Conservation (phyloP, 2,888 invertebrate species). For the Aphodius sticticus region DNA sequence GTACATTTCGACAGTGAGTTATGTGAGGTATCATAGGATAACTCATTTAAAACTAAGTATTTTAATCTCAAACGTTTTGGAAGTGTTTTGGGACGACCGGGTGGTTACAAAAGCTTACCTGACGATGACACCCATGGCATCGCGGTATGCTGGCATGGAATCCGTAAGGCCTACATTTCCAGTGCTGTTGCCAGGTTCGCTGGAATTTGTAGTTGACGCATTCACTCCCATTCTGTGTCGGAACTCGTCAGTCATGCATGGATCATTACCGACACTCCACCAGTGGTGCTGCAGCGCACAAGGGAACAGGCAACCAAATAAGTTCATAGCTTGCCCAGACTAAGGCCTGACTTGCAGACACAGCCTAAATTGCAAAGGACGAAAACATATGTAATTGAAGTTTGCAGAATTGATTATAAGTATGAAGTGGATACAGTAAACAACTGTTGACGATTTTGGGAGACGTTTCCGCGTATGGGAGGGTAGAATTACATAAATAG, state of each 20-base stretch:
- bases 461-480: neutral
- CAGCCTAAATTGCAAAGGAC: slow-evolving; percentile 48
- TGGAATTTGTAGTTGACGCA: slow-evolving; percentile 56
- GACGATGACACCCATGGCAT: slow-evolving; percentile 56
- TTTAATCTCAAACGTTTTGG: too few relatives aligned
- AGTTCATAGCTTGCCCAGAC: slow-evolving; percentile 68
- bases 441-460: neutral
- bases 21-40: too few relatives aligned
- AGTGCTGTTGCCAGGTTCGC: slow-evolving; percentile 50
- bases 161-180: slow-evolving; percentile 47
- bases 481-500: neutral
- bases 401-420: neutral
- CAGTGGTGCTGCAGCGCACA: slow-evolving; percentile 67
- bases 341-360: slow-evolving; percentile 61
- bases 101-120: slow-evolving; percentile 40
- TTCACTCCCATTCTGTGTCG: slow-evolving; percentile 60
- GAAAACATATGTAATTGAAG: neutral
- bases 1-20: too few relatives aligned
- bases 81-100: too few relatives aligned
- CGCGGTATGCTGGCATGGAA: slow-evolving; percentile 52
- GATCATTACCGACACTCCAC: slow-evolving; percentile 57
- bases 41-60: too few relatives aligned
- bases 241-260: slow-evolving; percentile 59
- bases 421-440: neutral
- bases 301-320: slow-evolving; percentile 66